Base-by-base conservation (phyloP, 2,113 vertebrate genomes). In the Zosterops pallidus region DNA sequence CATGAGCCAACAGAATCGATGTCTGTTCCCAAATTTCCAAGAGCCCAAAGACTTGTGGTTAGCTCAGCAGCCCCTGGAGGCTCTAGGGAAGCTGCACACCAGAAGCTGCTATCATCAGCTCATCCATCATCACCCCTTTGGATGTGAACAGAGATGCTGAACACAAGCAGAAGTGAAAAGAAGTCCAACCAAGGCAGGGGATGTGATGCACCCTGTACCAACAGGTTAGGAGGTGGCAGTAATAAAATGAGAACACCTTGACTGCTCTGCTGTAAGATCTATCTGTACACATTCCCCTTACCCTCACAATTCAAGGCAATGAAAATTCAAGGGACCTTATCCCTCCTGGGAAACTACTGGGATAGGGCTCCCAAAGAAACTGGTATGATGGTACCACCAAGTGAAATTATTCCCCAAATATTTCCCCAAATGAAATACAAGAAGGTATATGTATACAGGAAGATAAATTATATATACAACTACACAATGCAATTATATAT, bases 1-100 rank as follows among this genome's bases (percentile, higher is more conserved):
- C 31, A 39, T 0, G 0, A 88, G 60, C 60, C 71, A 83, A 59
- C 33, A 63, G 52, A 89, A 78, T 44, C 1, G 0, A 24, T 11
- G 29, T 29, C 31, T 33, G 42, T 64, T 86, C 91, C 92, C 72
- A 86, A 70, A 86, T 44, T 94, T 93, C 86, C 76, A 81, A 55
- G 79, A 92, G 31, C 55, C 64, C 59, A 47, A 74, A 70, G 79
- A 26, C 42, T 60, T 68, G 71, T 80, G 75, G 75, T 86, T 83
- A 84, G 52, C 35, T 86, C 47, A 91, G 64, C 72, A 86, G 53
- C 42, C 81, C 72, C 62, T 9, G 72, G 64, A 59, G 53, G 39
- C 69, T 86, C 52, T 2, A 1, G 44, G 65, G 35, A 70, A 59
- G 77, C 62, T 1, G 35, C 52, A 63, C 69, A 75, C 42, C 89